These are phyloP conservation scores for Spatulosminthurus flaviceps DNA, from an alignment of 2,888 invertebrate genomes.

Conservation along the genomic window DNA sequence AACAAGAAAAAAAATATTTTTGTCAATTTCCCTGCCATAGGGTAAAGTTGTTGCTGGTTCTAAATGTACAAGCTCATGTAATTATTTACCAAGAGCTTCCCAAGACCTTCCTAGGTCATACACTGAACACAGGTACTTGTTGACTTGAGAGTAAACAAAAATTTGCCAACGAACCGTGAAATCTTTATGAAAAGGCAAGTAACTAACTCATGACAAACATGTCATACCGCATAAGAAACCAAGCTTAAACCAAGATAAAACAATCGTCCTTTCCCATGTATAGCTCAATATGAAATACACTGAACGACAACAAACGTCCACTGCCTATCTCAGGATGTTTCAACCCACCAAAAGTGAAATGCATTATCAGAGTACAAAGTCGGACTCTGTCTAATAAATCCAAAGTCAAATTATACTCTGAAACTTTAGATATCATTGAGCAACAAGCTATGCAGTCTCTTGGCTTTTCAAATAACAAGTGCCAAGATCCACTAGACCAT, in stretches of 20 bases:
- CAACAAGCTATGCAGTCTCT: neutral
- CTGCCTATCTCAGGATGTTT: neutral
- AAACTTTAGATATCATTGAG: neutral
- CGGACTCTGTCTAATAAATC: constrained; percentile 10
- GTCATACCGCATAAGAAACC: constrained; percentile 9
- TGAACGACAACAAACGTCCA: neutral
- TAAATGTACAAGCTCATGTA: too few species aligned
- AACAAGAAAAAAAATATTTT: too few species aligned
- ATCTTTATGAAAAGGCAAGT: constrained; percentile 34
- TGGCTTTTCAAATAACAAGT: neutral
- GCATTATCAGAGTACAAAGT: constrained; percentile 14
- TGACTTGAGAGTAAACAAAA: constrained; percentile 43
- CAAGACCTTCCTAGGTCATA: constrained; percentile 14
- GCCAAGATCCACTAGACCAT: neutral
- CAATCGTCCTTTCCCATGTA: constrained; percentile 18
- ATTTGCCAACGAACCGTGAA: constrained; percentile 50
- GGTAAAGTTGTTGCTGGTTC: too few species aligned
- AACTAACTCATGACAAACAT: constrained; percentile 15
- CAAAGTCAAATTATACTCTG: constrained; percentile 18
- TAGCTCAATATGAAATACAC: neutral
- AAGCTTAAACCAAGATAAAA: constrained; percentile 7
- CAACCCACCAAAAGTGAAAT: constrained; percentile 13
- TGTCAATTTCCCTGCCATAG: too few species aligned
- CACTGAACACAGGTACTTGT: constrained; percentile 1
- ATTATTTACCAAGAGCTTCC: neutral